Evolutionary conservation across 2,888 invertebrate genomes (phyloP).

Genomic region (Philereme transversata): DNA sequence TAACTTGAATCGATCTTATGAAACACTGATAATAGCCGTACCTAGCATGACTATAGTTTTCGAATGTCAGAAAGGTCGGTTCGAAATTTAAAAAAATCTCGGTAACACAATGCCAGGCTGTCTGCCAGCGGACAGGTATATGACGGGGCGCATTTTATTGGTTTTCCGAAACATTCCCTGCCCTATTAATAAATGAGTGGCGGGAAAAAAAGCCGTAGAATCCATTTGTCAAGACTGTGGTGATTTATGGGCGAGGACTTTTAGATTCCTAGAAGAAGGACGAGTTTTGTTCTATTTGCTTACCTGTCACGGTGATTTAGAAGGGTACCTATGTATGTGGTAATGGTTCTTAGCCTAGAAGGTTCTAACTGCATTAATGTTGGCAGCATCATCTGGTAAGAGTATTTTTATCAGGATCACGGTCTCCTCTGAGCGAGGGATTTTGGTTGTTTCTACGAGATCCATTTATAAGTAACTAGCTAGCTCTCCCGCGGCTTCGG

Average conservation of each 20-base stretch:
- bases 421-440: too few relatives aligned
- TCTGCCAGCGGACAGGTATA: conserved; percentile 81
- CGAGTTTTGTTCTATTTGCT: conserved; percentile 82
- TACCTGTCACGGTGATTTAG: conserved; percentile 83
- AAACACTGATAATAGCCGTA: conserved; percentile 29
- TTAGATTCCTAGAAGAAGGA: conserved; percentile 78
- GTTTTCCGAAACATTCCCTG: conserved; percentile 83
- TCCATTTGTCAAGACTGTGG: conserved; percentile 80
- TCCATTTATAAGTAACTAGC: neutral
- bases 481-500: too few relatives aligned
- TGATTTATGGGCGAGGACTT: conserved; percentile 81
- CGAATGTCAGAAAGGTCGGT: conserved; percentile 48
- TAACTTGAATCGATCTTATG: conserved; percentile 17
- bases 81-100: conserved; percentile 55
- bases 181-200: conserved; percentile 83
- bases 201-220: conserved; percentile 79
- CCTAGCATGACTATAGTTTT: conserved; percentile 45
- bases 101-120: conserved; percentile 77
- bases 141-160: conserved; percentile 84
- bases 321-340: conserved; percentile 52
- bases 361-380: conserved; percentile 22
- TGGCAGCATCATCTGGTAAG: neutral
- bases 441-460: too few relatives aligned
- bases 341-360: conserved; percentile 49
- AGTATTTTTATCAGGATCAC: too few relatives aligned